Evolutionary conservation across 2,888 invertebrate species (phyloP).

Genomic region (Lobophora halterata): DNA sequence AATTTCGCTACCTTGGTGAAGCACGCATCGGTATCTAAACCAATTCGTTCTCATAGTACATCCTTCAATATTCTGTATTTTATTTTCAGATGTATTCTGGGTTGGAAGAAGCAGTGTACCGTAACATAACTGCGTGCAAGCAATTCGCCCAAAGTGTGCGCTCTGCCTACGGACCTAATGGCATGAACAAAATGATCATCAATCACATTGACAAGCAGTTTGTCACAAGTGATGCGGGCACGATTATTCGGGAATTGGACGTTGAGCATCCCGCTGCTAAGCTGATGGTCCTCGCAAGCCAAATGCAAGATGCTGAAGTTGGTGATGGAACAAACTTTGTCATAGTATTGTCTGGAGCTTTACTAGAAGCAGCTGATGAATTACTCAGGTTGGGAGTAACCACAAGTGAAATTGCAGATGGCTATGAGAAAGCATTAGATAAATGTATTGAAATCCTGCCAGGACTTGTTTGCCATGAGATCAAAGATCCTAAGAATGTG

Average conservation of each 20-base stretch:
- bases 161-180: conserved; percentile 98
- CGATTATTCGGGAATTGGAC: conserved; percentile 96
- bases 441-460: conserved; percentile 96
- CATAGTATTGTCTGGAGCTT: conserved; percentile 94
- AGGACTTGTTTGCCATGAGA: conserved; percentile 87
- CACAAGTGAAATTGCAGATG: conserved; percentile 97
- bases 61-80: not conserved
- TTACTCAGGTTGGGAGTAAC: conserved; percentile 96
- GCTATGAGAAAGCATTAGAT: conserved; percentile 94
- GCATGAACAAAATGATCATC: conserved; percentile 99
- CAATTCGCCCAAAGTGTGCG: conserved; percentile 96
- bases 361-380: conserved; percentile 95
- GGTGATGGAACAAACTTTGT: conserved; percentile 99
- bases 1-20: too few species aligned
- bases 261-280: conserved; percentile 99
- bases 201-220: conserved; percentile 99
- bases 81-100: conserved; percentile 87
- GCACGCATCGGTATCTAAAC: too few species aligned
- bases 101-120: conserved; percentile 97
- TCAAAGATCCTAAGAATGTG: conserved; percentile 85
- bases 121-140: conserved; percentile 97
- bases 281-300: conserved; percentile 96
- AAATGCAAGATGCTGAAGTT: conserved; percentile 99
- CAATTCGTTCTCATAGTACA: too few species aligned
- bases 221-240: conserved; percentile 99